Conservation (phyloP, 2,888 invertebrate genomes). For the Drosophila tripunctata region DNA sequence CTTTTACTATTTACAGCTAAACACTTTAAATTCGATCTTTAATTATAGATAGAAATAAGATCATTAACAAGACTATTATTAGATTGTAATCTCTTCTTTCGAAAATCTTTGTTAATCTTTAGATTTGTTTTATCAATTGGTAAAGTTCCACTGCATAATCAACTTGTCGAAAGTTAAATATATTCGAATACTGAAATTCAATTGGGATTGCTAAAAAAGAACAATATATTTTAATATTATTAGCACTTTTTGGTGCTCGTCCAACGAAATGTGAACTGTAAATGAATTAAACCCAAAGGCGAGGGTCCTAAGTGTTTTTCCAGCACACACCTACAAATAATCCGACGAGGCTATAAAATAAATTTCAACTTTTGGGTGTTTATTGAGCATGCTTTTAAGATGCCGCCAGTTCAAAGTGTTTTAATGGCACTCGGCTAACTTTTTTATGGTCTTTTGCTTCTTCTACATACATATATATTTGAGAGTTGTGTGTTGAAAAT, state of each 20-base stretch:
- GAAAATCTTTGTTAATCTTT: too few relatives aligned
- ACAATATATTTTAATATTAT: not conserved
- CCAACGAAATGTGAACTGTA: not conserved
- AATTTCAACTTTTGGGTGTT: slow-evolving; percentile 18
- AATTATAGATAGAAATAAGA: too few relatives aligned
- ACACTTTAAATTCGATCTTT: too few relatives aligned
- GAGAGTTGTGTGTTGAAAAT: slow-evolving; percentile 14
- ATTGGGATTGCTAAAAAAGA: not conserved
- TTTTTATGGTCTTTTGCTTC: slow-evolving; percentile 23
- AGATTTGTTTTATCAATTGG: too few relatives aligned
- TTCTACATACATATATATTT: too few relatives aligned
- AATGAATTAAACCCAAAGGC: slow-evolving; percentile 2
- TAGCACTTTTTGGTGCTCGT: not conserved
- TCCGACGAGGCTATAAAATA: slow-evolving; percentile 13
- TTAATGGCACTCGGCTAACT: slow-evolving; percentile 34
- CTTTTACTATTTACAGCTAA: too few relatives aligned
- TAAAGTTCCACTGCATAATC: too few relatives aligned
- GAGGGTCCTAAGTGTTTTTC: slow-evolving; percentile 5
- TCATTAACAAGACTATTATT: too few relatives aligned
- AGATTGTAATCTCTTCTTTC: too few relatives aligned
- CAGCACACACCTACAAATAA: slow-evolving; percentile 1
- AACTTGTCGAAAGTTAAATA: not conserved
- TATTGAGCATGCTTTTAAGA: slow-evolving; percentile 19
- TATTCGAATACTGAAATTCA: not conserved
- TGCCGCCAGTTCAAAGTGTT: slow-evolving; percentile 18